Evolutionary conservation across 2,113 vertebrate genomes (phyloP).

Genomic region (Stegastes partitus): DNA sequence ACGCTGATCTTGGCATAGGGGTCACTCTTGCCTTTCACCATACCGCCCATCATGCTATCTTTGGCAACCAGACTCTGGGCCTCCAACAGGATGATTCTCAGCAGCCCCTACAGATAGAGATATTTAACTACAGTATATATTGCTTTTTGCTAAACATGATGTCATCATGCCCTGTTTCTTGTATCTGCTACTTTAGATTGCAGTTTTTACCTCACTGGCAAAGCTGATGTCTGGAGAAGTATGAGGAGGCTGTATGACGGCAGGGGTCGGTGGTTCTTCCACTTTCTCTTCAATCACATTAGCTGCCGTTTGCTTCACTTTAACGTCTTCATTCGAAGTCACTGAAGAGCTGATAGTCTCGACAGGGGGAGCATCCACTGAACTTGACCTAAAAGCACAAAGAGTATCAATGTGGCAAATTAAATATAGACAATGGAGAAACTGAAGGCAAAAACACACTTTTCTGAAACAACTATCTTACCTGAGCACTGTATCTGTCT

Average conservation of each 20-base stretch:
- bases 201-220: conserved; percentile 84
- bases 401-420: neutral
- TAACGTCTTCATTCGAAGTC: conserved; percentile 29
- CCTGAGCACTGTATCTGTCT: conserved; percentile 59
- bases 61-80: conserved; percentile 91
- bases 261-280: conserved; percentile 76
- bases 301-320: conserved; percentile 29
- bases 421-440: neutral
- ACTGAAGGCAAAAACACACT: neutral
- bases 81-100: conserved; percentile 91
- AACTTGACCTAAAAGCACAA: conserved; percentile 63
- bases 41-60: conserved; percentile 88
- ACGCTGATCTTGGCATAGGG: conserved; percentile 89
- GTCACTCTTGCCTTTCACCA: conserved; percentile 93
- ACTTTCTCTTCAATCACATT: conserved; percentile 64
- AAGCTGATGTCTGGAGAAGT: conserved; percentile 86
- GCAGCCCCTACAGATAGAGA: conserved; percentile 84
- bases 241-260: conserved; percentile 72
- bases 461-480: conserved; percentile 35
- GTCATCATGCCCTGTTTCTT: neutral
- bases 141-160: neutral
- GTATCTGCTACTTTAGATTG: neutral
- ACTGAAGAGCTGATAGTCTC: conserved; percentile 64
- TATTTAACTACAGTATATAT: neutral
- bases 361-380: conserved; percentile 65